Percentiles rank a stretch among this genome's conserved stretches.
Conservation (phyloP, 2,113 vertebrate genomes). For the Neolamprologus modestus region DNA sequence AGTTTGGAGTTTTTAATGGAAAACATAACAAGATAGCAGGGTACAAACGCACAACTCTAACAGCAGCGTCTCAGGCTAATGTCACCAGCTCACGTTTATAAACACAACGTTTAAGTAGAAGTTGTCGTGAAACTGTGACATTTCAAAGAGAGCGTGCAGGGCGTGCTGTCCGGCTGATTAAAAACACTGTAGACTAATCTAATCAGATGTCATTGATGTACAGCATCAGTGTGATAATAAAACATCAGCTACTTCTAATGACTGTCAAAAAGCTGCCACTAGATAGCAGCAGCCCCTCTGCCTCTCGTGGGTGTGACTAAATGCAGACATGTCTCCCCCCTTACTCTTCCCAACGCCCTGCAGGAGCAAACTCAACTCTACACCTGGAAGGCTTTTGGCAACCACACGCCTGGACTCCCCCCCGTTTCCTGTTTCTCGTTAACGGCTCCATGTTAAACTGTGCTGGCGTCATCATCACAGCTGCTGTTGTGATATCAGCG, state of each 20-base stretch:
- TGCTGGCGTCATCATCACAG: not conserved
- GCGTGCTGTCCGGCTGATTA: not conserved
- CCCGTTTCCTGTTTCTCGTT: not conserved
- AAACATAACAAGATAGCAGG: not conserved
- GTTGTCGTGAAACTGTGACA: not conserved
- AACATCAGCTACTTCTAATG: not conserved
- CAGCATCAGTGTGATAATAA: not conserved
- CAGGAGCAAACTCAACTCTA: not conserved
- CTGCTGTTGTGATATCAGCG: not conserved
- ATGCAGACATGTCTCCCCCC: not conserved
- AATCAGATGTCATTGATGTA: not conserved
- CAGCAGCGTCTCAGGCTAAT: fast-evolving
- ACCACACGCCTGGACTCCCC: not conserved
- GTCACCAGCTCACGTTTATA: not conserved
- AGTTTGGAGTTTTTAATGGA: not conserved
- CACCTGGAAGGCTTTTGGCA: not conserved
- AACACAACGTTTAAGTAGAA: not conserved
- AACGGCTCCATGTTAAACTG: not conserved
- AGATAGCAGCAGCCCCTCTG: not conserved
- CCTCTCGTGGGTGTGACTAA: not conserved
- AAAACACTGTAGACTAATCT: not conserved
- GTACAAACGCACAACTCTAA: not conserved
- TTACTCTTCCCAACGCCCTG: not conserved
- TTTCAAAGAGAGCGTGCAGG: not conserved
- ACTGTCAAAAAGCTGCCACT: not conserved